Evolutionary conservation across 2,888 invertebrate species (phyloP).

Genomic region (Eristalinus aeneus): DNA sequence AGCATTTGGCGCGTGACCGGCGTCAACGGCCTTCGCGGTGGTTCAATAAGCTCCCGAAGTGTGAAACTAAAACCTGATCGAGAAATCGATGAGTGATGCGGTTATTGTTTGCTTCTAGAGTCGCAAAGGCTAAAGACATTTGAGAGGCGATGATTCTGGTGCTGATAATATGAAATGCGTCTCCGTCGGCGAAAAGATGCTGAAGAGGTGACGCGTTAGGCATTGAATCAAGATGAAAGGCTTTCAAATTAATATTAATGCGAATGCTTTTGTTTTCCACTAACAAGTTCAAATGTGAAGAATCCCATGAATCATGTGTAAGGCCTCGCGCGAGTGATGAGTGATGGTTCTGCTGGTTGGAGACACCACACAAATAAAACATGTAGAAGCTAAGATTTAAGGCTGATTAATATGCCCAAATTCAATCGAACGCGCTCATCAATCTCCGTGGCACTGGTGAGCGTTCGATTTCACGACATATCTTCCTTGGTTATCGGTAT

Average conservation of each 20-base stretch:
- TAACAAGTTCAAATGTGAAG: constrained; percentile 1
- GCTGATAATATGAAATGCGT: background rate
- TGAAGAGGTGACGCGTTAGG: background rate
- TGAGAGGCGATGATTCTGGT: background rate
- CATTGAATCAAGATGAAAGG: constrained; percentile 2
- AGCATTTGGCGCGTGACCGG: constrained; percentile 7
- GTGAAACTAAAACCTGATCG: constrained; percentile 3
- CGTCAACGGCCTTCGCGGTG: background rate
- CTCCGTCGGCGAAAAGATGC: background rate
- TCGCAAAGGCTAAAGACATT: background rate
- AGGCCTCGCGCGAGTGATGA: background rate
- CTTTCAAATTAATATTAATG: constrained; percentile 10
- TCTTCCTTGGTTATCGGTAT: background rate
- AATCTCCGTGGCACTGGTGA: background rate
- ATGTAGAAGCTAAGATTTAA: background rate
- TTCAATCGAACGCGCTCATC: background rate
- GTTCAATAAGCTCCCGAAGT: constrained; percentile 3
- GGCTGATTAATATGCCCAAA: background rate
- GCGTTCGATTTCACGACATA: background rate
- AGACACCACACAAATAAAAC: background rate
- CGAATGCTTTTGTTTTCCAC: constrained; percentile 8
- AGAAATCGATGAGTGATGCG: constrained; percentile 15
- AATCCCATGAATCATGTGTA: background rate
- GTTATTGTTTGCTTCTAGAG: constrained; percentile 2
- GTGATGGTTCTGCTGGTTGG: background rate